Evolutionary conservation across 64 coral and sea anemone species (phyloP).

Genomic region (Porites lutea): DNA sequence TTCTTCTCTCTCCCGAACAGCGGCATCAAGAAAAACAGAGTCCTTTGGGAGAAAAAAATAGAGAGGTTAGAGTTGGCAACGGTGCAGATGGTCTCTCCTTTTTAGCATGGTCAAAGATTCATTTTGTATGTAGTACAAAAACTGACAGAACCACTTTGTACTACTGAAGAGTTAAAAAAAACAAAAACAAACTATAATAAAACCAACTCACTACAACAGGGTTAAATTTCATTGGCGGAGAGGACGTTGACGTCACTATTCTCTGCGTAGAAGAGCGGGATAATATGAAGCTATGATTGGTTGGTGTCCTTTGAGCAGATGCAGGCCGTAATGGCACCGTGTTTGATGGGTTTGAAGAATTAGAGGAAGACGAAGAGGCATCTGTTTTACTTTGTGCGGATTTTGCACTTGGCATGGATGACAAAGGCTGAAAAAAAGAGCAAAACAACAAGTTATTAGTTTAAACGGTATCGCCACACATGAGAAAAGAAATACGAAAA

Average conservation of each 20-base stretch:
- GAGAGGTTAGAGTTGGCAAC: background rate
- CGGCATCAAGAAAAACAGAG: slow-evolving; percentile 84
- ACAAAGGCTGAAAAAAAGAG: slow-evolving; percentile 72
- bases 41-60: slow-evolving; percentile 47
- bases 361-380: slow-evolving; percentile 36
- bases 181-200: background rate
- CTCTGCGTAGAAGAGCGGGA: slow-evolving; percentile 67
- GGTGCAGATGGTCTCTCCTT: background rate
- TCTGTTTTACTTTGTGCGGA: slow-evolving; percentile 62
- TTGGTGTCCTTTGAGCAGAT: slow-evolving; percentile 25
- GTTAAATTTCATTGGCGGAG: slow-evolving; percentile 99
- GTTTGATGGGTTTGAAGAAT: slow-evolving; percentile 27
- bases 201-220: slow-evolving; percentile 85
- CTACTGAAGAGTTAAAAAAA: background rate
- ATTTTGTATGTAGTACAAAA: too few species aligned
- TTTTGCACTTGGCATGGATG: slow-evolving; percentile 91
- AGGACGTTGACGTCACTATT: slow-evolving; percentile 87
- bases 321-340: slow-evolving; percentile 18
- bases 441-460: background rate
- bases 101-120: too few species aligned
- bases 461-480: too few species aligned
- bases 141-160: too few species aligned
- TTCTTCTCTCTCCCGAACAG: slow-evolving; percentile 84
- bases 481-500: too few species aligned
- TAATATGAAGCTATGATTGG: slow-evolving; percentile 46